phyloP scores from a whole-genome alignment of 2,113 vertebrate genomes.

The Saguinus imperator region DNA sequence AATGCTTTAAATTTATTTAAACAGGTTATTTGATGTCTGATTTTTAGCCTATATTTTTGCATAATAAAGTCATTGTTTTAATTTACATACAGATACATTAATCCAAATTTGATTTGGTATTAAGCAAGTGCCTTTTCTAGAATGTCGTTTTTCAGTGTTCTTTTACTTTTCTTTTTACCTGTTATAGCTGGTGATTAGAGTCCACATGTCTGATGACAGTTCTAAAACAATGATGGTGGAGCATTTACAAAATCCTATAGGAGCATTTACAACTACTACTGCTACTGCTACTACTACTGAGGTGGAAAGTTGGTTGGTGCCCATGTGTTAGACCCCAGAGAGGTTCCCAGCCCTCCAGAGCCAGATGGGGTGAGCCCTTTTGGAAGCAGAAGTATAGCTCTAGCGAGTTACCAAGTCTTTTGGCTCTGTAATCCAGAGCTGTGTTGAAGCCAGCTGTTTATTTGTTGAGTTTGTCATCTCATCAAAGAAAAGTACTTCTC shows the following conservation, averaged over 20 bases:
- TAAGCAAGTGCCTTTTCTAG: slow-evolving; percentile 15
- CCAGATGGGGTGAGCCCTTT: background rate
- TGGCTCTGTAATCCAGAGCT: background rate
- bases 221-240: no score
- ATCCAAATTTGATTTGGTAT: background rate
- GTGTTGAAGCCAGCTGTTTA: background rate
- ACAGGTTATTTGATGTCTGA: no score
- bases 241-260: background rate
- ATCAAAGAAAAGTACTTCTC: background rate
- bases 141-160: background rate
- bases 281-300: background rate
- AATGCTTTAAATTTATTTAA: no score
- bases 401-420: background rate
- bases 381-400: background rate
- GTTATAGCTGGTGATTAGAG: slow-evolving; percentile 78
- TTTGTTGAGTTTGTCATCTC: background rate
- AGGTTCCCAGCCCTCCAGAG: background rate
- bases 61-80: slow-evolving; percentile 49
- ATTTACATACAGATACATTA: slow-evolving; percentile 21
- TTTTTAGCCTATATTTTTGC: slow-evolving; percentile 32
- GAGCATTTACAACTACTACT: background rate
- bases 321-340: background rate
- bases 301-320: background rate
- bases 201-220: no score
- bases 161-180: slow-evolving; percentile 51